Base-by-base conservation (phyloP, 2,797 vertebrate genomes). In the Phoeniculus purpureus region DNA sequence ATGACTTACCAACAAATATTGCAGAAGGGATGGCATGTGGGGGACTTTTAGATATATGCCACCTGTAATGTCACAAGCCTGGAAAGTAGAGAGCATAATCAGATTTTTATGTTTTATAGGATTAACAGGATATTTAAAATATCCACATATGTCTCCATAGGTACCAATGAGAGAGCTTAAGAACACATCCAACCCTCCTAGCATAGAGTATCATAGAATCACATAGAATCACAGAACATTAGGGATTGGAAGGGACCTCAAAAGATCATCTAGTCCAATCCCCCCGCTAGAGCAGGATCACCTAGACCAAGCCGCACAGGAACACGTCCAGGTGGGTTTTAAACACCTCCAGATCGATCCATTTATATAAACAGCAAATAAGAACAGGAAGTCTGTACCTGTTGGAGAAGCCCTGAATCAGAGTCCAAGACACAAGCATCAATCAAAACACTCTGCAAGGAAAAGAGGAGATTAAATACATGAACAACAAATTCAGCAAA, bases 31-130 rank as follows among this genome's bases (percentile, higher is more conserved):
- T 7, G 97, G 95, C 97, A 98, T 98, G 94, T 99, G 98, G 10
- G 98, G 99, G 87, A 99, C 98, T 95, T 98, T 99, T 88, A 99
- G 87, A 95, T 99, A 99, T 79, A 99, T 97, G 27, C 99, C 99
- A 82, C 99, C 99, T 0, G 99, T 99, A 89, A 99, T 99, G 94
- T 99, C 99, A 96, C 99, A 99, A 48, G 99, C 99, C 99, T 99
- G 94, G 60, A 95, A 96, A 92, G 67, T 79, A 96, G 34, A 94
- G 7, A 85, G 23, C 54, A 5, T 21, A 25, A 52, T 54, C 70
- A 88, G 64, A 31, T 2, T 59, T 18, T 4, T 79, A 19, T 4
- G 5, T 21, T 29, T 55, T 20, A 40, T 15, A 50, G 62, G 29
- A 86, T 10, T 31, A 65, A 25, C 12, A 18, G 14, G 40, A 37